These are phyloP conservation scores for Neodontobutis hainanensis DNA, from an alignment of 2,113 vertebrate genomes.

Conservation along the genomic window DNA sequence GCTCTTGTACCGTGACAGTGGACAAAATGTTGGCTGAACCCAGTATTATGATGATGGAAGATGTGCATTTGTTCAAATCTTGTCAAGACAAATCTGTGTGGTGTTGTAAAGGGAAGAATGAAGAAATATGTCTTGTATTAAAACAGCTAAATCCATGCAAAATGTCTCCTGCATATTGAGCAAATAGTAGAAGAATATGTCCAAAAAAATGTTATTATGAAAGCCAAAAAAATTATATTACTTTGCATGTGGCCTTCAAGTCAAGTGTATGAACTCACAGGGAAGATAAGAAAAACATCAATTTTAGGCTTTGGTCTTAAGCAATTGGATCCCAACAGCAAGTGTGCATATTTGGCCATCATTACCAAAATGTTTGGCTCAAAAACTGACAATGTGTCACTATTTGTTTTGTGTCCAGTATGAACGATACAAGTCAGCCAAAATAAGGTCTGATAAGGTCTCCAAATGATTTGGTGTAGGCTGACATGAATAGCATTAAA, in stretches of 20 bases:
- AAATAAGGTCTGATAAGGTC: background rate
- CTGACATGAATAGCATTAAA: background rate
- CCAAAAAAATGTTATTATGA: too few relatives aligned
- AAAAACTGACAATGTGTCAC: slow-evolving; percentile 5
- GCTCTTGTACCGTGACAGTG: background rate
- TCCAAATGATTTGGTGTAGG: background rate
- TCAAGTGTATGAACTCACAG: too few relatives aligned
- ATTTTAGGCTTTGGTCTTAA: too few relatives aligned
- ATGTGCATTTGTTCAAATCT: background rate
- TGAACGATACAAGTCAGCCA: background rate
- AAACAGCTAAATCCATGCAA: too few relatives aligned
- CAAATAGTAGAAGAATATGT: too few relatives aligned
- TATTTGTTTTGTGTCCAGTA: background rate
- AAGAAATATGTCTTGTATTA: too few relatives aligned
- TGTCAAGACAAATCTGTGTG: background rate
- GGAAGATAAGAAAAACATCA: too few relatives aligned
- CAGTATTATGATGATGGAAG: background rate
- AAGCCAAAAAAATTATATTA: too few relatives aligned
- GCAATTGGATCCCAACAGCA: background rate
- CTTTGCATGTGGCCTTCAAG: too few relatives aligned
- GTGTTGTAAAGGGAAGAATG: too few relatives aligned
- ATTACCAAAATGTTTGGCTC: background rate
- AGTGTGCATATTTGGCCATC: background rate
- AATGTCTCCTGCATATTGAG: too few relatives aligned
- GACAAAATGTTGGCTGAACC: background rate